Percentiles rank a stretch among this genome's conserved stretches.
phyloP scores from a whole-genome alignment of 2,888 invertebrate genomes.

The Platycnemis pennipes region DNA sequence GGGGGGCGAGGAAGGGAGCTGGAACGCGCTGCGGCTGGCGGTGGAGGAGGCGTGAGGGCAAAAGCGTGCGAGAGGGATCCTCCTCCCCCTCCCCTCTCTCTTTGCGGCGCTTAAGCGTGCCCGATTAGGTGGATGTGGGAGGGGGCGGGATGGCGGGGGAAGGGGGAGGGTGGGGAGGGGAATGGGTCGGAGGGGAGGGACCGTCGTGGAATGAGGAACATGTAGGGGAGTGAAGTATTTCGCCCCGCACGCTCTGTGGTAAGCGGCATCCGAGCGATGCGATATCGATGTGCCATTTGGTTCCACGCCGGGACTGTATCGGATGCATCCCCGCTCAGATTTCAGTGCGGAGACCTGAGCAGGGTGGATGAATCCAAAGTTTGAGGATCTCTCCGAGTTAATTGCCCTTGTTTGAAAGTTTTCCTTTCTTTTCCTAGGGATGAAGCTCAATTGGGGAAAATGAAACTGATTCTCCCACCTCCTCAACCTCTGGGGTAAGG shows the following conservation, averaged over 20 bases:
- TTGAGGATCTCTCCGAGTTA: too few species aligned
- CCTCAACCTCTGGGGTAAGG: too few species aligned
- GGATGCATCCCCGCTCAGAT: too few species aligned
- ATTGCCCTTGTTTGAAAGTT: too few species aligned
- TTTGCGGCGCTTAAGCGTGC: conserved; percentile 33
- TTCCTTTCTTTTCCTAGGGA: too few species aligned
- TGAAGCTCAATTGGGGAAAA: too few species aligned
- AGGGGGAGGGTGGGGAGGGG: background rate
- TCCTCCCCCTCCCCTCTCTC: background rate
- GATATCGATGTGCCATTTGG: background rate
- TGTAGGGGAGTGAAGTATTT: background rate
- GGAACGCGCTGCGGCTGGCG: background rate
- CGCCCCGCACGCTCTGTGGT: background rate
- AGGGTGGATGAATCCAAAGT: too few species aligned
- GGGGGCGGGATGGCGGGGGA: background rate
- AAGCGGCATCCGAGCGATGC: background rate
- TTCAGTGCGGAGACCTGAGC: too few species aligned
- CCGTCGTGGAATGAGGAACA: background rate
- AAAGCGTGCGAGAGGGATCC: conserved; percentile 23
- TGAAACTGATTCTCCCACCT: too few species aligned
- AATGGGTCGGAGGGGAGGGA: background rate
- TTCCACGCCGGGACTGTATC: too few species aligned
- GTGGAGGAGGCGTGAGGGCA: conserved; percentile 34
- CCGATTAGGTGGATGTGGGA: background rate
- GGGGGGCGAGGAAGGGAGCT: background rate